Evolutionary conservation across 2,113 vertebrate genomes (phyloP), one percentile per base, ranked within the genome.

Genomic region (Pomatorhinus ruficollis): DNA sequence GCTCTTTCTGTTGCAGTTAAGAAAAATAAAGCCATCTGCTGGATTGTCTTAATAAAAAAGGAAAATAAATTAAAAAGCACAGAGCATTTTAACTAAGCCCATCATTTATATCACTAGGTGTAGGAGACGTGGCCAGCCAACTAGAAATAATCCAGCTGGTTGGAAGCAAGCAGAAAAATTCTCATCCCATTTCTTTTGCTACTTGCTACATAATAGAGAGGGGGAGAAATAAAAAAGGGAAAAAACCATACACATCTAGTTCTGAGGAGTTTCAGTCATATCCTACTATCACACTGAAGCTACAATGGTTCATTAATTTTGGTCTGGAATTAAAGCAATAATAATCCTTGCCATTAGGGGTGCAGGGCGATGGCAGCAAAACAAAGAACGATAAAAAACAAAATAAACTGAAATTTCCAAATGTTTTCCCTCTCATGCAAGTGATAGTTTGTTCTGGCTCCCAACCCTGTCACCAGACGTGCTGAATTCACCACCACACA

Each of bases 61-160:
- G 25, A 74, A 93, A 92, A 93, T 35, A 77, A 88, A 90, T 93
- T 81, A 13, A 74, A 85, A 87, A 90, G 39, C 50, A 66, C 47
- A 63, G 21, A 28, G 59, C 28, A 39, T 64, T 94, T 90, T 84
- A 89, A 78, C 42, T 64, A 94, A 96, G 40, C 20, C 40, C 28
- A 82, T 97, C 56, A 94, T 94, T 92, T 92, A 78, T 87, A 87
- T 57, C 33, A 61, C n/a, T 82, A 76, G 68, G 56, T 56, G 23
- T 57, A 81, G 35, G 30, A 93, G 56, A 97, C 0, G 0, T 79
- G 57, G 89, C 50, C 90, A 95, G 76, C 30, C 92, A 97, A 86
- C 60, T 65, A 87, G 94, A 96, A 97, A 95, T 82, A 93, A 95
- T 70, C 80, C 95, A 93, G 72, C 69, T 92, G 95, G 53, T 50